These are phyloP conservation scores for Brachylomia viminalis DNA, from an alignment of 2,888 invertebrate genomes.

Conservation along the genomic window DNA sequence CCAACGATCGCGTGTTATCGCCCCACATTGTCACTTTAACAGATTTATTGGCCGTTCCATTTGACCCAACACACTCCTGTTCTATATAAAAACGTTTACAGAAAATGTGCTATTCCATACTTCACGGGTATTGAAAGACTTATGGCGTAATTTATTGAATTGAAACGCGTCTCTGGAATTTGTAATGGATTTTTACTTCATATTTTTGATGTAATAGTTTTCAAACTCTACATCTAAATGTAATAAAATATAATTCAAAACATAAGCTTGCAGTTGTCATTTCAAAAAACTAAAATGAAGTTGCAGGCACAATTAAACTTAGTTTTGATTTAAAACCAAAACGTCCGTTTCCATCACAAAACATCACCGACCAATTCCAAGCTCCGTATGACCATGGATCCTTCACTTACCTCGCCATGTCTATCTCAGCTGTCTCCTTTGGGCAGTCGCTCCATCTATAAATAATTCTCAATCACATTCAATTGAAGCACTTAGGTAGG, in stretches of 20 bases:
- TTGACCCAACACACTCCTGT: conserved; percentile 74
- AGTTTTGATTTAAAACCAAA: too few species aligned
- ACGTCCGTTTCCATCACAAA: too few species aligned
- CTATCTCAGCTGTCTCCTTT: neutral
- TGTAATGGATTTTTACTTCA: conserved; percentile 42
- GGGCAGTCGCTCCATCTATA: neutral
- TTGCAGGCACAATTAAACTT: too few species aligned
- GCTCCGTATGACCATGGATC: neutral
- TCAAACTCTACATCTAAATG: neutral
- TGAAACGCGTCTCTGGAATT: conserved; percentile 63
- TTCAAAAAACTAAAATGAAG: neutral
- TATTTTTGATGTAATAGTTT: conserved; percentile 2
- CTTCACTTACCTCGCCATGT: neutral
- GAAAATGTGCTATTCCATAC: conserved; percentile 73
- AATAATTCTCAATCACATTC: conserved; percentile 15
- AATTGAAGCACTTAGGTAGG: neutral
- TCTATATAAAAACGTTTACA: conserved; percentile 74
- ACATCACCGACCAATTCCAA: neutral
- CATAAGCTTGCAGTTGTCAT: neutral
- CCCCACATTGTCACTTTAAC: conserved; percentile 78
- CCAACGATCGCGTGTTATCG: conserved; percentile 82
- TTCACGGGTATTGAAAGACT: conserved; percentile 66
- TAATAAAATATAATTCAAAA: neutral
- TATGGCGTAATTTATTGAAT: conserved; percentile 71
- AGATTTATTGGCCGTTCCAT: conserved; percentile 81